Conservation (phyloP, 2,797 vertebrate species). For the Chelonia mydas region DNA sequence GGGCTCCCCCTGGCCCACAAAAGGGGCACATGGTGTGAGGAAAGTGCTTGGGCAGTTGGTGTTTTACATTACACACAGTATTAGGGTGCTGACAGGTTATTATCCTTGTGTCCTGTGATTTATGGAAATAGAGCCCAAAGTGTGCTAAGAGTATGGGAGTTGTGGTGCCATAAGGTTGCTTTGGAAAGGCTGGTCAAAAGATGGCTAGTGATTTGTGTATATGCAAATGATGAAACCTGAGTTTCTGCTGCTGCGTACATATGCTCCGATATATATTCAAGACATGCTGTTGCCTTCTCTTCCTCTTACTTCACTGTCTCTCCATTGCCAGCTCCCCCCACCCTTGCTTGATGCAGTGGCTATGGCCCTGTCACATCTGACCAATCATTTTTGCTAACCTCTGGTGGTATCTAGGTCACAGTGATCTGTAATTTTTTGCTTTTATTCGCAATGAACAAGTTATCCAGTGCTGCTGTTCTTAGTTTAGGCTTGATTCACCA, state of each 20-base stretch:
- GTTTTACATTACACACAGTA: not conserved
- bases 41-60: not conserved
- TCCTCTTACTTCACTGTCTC: constrained; percentile 46
- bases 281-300: constrained; percentile 55
- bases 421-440: constrained; percentile 57
- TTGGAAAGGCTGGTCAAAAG: constrained; percentile 10
- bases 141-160: constrained; percentile 12
- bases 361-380: constrained; percentile 60
- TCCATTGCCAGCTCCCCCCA: constrained; percentile 9
- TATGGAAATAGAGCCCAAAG: constrained; percentile 39
- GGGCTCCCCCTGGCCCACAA: constrained; percentile 47
- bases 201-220: constrained; percentile 35
- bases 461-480: constrained; percentile 39
- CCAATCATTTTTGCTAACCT: constrained; percentile 64
- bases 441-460: constrained; percentile 40
- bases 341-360: constrained; percentile 47
- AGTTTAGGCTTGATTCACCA: constrained; percentile 38
- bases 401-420: constrained; percentile 66
- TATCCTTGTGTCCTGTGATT: constrained; percentile 16
- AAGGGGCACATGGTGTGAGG: not conserved
- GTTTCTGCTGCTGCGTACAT: constrained; percentile 18
- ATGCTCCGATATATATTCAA: not conserved
- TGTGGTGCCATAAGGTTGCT: not conserved
- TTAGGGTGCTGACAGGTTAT: not conserved
- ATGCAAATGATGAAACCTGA: constrained; percentile 44